These are phyloP conservation scores for Crotalus viridis DNA, from an alignment of 2,113 vertebrate genomes.

Conservation along the genomic window DNA sequence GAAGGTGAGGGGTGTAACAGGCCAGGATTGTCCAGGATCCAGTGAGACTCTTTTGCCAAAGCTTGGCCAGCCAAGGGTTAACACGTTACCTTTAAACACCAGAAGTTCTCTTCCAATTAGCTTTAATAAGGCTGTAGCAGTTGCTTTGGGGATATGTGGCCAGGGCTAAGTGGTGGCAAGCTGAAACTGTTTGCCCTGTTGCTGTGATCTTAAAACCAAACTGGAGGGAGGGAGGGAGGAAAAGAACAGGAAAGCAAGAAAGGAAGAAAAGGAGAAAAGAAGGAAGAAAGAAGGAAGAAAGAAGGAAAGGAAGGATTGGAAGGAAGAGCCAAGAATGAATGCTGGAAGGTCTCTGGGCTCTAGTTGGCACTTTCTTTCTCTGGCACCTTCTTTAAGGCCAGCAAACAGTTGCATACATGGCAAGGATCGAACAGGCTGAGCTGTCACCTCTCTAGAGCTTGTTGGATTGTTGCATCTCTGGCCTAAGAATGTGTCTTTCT, in stretches of 20 bases:
- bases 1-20: background rate
- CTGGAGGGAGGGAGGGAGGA: background rate
- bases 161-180: background rate
- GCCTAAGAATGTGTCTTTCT: background rate
- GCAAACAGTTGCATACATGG: background rate
- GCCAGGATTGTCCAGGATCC: background rate
- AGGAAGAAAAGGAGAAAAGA: too few species aligned
- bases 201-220: background rate
- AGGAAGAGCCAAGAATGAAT: background rate
- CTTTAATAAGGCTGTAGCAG: background rate
- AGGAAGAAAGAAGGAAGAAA: too few species aligned
- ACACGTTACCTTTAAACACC: fast-evolving
- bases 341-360: background rate
- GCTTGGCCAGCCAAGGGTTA: background rate
- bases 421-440: background rate
- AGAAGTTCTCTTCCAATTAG: fast-evolving
- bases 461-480: background rate
- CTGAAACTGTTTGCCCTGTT: background rate
- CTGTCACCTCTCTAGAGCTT: background rate
- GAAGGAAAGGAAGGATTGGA: too few species aligned
- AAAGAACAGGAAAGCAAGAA: too few species aligned
- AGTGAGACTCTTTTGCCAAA: background rate
- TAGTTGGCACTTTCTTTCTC: background rate
- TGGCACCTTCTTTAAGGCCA: background rate
- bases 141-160: background rate